These are phyloP conservation scores for Myzus persicae DNA, from an alignment of 1,140 invertebrate genomes.

Conservation along the genomic window DNA sequence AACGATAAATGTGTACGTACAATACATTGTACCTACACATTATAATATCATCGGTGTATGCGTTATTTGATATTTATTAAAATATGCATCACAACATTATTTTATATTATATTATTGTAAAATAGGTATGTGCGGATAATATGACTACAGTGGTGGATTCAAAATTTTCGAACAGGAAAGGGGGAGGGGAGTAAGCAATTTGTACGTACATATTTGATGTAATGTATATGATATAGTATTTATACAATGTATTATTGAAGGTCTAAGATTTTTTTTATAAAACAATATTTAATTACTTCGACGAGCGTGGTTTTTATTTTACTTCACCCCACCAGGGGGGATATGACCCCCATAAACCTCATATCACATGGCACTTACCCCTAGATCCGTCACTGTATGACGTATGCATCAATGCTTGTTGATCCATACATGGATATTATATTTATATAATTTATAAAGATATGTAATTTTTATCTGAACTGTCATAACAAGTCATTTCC, in stretches of 20 bases:
- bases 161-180: background rate
- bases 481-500: slow-evolving; percentile 36
- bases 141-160: background rate
- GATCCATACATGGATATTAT: slow-evolving; percentile 5
- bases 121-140: background rate
- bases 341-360: background rate
- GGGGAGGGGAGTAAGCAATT: background rate
- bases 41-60: background rate
- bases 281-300: background rate
- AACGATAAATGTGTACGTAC: background rate
- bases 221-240: background rate
- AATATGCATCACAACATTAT: background rate
- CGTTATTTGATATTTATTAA: background rate
- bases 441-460: background rate
- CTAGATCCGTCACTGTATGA: background rate
- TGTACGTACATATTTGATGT: background rate
- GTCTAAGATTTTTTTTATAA: background rate
- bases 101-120: background rate
- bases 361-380: background rate
- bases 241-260: background rate
- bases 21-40: background rate
- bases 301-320: background rate
- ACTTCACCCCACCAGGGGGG: background rate
- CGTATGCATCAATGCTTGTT: background rate
- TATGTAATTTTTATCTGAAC: background rate